Percentiles rank a stretch among this genome's conserved stretches.
phyloP scores from a whole-genome alignment of 2,113 vertebrate species.

The Pteruthius melanotis region DNA sequence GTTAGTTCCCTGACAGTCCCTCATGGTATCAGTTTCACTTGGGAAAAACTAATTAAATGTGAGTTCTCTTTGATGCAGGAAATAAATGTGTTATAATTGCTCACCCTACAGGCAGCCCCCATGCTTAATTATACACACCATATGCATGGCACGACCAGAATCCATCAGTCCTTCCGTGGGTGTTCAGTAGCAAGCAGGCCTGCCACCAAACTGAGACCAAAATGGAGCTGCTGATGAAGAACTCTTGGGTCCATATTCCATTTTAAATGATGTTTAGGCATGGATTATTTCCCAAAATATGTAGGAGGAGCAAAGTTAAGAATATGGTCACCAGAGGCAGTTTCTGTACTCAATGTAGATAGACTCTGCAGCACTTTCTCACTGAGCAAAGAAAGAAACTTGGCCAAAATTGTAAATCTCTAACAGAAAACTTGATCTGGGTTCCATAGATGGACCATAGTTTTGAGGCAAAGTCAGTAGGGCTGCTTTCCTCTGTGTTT shows the following conservation, averaged over 20 bases:
- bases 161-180: not conserved
- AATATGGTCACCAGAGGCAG: not conserved
- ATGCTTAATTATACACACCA: not conserved
- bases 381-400: not conserved
- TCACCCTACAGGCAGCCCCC: not conserved
- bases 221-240: not conserved
- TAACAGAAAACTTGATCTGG: not conserved
- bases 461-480: not conserved
- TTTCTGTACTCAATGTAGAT: not conserved
- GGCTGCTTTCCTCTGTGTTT: not conserved
- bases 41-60: constrained; percentile 48
- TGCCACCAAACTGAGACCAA: not conserved
- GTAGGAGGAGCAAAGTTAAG: not conserved
- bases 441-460: not conserved
- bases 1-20: not conserved
- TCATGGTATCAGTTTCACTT: constrained; percentile 3
- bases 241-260: not conserved
- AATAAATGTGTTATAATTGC: not conserved
- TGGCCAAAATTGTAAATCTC: not conserved
- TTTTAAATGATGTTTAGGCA: not conserved
- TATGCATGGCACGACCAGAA: not conserved
- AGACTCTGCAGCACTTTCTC: not conserved
- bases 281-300: not conserved
- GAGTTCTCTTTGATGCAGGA: constrained; percentile 25
- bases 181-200: not conserved